Evolutionary conservation across 1,140 invertebrate genomes (phyloP).

Genomic region (Campoletis sonorensis): DNA sequence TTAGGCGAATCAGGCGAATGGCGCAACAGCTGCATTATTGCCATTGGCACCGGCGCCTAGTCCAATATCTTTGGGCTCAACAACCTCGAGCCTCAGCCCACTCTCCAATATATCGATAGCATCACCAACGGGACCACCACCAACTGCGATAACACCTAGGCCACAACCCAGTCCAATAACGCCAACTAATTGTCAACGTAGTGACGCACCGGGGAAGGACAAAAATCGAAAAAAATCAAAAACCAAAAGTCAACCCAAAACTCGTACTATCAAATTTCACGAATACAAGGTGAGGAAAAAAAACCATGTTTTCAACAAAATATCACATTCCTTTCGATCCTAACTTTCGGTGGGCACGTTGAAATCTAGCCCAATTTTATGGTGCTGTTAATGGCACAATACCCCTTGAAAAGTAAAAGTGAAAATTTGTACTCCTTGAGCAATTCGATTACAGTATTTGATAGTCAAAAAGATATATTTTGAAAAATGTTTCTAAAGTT

Average conservation of each 20-base stretch:
- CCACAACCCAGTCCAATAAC: slow-evolving; percentile 77
- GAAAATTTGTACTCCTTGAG: no score
- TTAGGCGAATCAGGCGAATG: slow-evolving; percentile 70
- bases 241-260: slow-evolving; percentile 90
- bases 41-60: slow-evolving; percentile 78
- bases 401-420: no score
- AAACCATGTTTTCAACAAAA: slow-evolving; percentile 3
- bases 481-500: no score
- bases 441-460: no score
- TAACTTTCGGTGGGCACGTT: no score
- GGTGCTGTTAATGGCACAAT: no score
- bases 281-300: slow-evolving; percentile 88
- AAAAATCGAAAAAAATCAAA: slow-evolving; percentile 95
- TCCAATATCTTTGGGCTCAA: slow-evolving; percentile 80
- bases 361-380: no score
- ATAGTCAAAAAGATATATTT: no score
- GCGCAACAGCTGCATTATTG: slow-evolving; percentile 70
- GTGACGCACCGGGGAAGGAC: slow-evolving; percentile 86
- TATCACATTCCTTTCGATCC: neutral
- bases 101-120: slow-evolving; percentile 81
- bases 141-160: slow-evolving; percentile 77
- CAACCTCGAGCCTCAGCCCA: slow-evolving; percentile 84
- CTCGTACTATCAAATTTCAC: slow-evolving; percentile 97
- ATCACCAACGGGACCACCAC: slow-evolving; percentile 77
- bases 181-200: slow-evolving; percentile 73